phyloP scores from a whole-genome alignment of 2,113 vertebrate genomes.

The Pterophyllum scalare region DNA sequence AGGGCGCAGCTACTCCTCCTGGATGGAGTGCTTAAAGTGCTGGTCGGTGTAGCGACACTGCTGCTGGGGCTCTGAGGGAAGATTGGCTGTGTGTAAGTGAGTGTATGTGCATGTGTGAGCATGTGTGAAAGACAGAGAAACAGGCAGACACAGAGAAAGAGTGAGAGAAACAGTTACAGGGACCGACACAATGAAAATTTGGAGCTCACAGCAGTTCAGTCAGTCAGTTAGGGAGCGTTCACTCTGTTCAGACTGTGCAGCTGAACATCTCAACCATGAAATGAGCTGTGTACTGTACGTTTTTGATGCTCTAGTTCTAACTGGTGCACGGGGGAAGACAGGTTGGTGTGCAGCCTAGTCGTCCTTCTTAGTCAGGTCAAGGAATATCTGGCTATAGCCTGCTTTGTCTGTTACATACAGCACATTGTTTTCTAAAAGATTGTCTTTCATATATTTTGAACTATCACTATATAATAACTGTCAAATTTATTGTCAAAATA shows the following conservation, averaged over 20 bases:
- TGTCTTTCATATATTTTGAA: neutral
- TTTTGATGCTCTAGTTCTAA: slow-evolving; percentile 48
- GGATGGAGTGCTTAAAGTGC: slow-evolving; percentile 96
- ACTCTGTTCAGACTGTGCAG: slow-evolving; percentile 18
- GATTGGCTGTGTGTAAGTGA: slow-evolving; percentile 86
- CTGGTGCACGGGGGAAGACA: slow-evolving; percentile 21
- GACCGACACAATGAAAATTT: slow-evolving; percentile 53
- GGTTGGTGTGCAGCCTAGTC: slow-evolving; percentile 6
- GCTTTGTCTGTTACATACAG: neutral
- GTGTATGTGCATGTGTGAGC: slow-evolving; percentile 7
- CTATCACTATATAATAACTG: neutral
- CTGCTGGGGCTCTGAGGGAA: slow-evolving; percentile 97
- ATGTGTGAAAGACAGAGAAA: slow-evolving; percentile 29
- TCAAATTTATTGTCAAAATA: neutral
- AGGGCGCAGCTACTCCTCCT: slow-evolving; percentile 96
- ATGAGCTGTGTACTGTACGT: slow-evolving; percentile 52
- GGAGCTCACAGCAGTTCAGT: slow-evolving; percentile 50
- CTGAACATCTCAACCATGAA: slow-evolving; percentile 51
- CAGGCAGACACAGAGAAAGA: slow-evolving; percentile 43
- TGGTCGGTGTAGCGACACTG: slow-evolving; percentile 94
- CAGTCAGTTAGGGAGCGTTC: slow-evolving; percentile 38
- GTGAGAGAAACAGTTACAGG: slow-evolving; percentile 54
- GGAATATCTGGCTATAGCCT: slow-evolving; percentile 32
- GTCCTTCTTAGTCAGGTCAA: slow-evolving; percentile 48
- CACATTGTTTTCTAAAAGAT: neutral